These are phyloP conservation scores for Molossus molossus DNA, from an alignment of 2,797 vertebrate genomes.

Conservation along the genomic window DNA sequence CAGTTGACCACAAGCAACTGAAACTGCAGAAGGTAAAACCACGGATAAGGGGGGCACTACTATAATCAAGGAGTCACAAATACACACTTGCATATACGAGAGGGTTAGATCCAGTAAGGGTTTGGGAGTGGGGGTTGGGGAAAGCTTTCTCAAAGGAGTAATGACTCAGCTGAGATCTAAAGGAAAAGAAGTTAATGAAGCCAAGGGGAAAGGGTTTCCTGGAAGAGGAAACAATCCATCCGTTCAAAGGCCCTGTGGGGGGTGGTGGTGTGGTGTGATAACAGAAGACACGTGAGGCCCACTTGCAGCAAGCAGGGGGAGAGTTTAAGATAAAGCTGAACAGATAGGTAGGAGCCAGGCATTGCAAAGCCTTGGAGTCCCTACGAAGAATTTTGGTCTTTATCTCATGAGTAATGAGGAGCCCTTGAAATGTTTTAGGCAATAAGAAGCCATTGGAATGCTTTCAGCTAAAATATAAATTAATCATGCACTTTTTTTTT, in stretches of 20 bases:
- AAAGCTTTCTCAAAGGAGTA: constrained; percentile 42
- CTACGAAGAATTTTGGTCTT: constrained; percentile 12
- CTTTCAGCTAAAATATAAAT: constrained; percentile 34
- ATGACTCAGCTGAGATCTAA: not conserved
- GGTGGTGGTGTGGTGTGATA: not conserved
- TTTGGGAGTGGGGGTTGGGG: not conserved
- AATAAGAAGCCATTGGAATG: not conserved
- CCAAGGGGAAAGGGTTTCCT: not conserved
- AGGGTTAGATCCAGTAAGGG: not conserved
- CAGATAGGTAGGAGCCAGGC: not conserved
- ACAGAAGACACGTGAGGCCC: not conserved
- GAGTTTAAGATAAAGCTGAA: not conserved
- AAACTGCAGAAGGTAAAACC: not conserved
- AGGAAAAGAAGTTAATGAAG: not conserved
- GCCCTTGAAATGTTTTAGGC: not conserved
- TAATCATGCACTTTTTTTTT: not conserved
- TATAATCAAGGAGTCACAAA: not conserved
- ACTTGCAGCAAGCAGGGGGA: not conserved
- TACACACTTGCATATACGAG: not conserved
- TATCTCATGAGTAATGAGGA: constrained; percentile 8
- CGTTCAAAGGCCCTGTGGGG: not conserved
- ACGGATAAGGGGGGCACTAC: not conserved
- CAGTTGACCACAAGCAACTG: not conserved
- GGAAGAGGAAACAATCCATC: not conserved
- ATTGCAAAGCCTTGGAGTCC: not conserved